Percentiles rank a stretch among this genome's conserved stretches.
Conservation (phyloP, 2,113 vertebrate genomes). For the Gyps fulvus region DNA sequence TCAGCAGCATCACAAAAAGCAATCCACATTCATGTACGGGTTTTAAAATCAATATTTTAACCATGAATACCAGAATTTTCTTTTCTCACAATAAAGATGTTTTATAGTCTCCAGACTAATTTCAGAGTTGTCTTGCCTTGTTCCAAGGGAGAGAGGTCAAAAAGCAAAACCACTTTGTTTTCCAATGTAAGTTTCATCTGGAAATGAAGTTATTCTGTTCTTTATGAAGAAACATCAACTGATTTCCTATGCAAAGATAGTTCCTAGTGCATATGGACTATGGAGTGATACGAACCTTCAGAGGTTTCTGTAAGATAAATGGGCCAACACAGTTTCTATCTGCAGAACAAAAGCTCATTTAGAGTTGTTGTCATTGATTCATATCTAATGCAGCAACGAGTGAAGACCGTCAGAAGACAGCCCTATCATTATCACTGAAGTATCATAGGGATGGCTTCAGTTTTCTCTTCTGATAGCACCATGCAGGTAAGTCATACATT, state of each 20-base stretch:
- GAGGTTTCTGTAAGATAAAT: not conserved
- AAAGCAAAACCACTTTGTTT: not conserved
- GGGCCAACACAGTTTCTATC: not conserved
- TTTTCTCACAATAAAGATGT: not conserved
- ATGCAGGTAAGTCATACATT: not conserved
- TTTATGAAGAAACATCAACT: not conserved
- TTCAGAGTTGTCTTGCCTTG: not conserved
- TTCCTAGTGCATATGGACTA: not conserved
- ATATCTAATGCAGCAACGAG: not conserved
- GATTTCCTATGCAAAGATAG: not conserved
- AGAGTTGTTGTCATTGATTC: not conserved
- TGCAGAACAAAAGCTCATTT: slow-evolving; percentile 2
- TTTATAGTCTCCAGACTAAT: not conserved
- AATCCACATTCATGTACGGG: not conserved
- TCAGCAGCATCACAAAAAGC: not conserved
- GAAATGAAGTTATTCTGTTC: not conserved
- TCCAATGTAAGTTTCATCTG: not conserved
- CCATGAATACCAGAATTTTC: not conserved
- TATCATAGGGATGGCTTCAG: not conserved
- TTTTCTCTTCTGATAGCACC: not conserved
- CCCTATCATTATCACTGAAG: not conserved
- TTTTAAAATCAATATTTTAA: not conserved
- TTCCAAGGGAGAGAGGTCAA: not conserved
- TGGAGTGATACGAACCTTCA: not conserved
- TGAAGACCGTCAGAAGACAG: not conserved